These are phyloP conservation scores for Ahaetulla prasina DNA, from an alignment of 2,113 vertebrate species.

Conservation along the genomic window DNA sequence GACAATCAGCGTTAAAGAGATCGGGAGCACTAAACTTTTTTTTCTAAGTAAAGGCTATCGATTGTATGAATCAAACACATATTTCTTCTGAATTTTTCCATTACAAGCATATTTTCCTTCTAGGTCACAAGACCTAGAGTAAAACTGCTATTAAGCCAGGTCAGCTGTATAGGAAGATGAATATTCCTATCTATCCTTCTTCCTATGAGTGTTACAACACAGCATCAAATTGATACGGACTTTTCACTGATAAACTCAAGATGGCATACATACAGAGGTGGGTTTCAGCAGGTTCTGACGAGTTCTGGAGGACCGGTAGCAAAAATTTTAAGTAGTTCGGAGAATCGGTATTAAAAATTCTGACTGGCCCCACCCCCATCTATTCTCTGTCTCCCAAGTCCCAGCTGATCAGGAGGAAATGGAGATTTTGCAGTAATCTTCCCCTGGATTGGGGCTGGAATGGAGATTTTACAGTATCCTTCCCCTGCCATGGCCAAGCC, in stretches of 20 bases:
- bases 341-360: no score
- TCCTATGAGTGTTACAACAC: not conserved
- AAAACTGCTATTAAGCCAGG: not conserved
- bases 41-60: not conserved
- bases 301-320: no score
- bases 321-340: no score
- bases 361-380: no score
- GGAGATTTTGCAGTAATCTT: no score
- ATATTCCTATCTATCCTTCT: not conserved
- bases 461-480: no score
- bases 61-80: not conserved
- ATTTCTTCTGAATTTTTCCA: not conserved
- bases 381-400: no score
- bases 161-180: not conserved
- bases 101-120: not conserved
- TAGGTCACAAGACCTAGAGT: not conserved
- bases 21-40: slow-evolving; percentile 16
- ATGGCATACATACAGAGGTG: not conserved
- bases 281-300: no score
- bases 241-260: not conserved
- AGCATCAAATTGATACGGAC: not conserved
- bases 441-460: no score
- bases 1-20: slow-evolving; percentile 33
- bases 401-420: no score
- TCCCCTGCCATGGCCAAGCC: no score